Evolutionary conservation across 2,888 invertebrate species (phyloP).

Genomic region (Crossocerus cetratus): DNA sequence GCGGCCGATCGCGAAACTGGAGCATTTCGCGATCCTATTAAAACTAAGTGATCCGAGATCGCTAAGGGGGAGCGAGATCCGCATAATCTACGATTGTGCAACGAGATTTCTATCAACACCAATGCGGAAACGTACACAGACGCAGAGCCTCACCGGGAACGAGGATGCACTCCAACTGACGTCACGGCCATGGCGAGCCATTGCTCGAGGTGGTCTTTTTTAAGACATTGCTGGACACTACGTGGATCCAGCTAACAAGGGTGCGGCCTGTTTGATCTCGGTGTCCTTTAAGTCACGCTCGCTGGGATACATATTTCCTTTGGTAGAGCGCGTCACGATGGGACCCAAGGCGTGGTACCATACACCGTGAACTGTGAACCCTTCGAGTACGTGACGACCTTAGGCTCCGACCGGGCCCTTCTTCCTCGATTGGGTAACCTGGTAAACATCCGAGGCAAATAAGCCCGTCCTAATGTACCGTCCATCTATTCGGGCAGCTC

Average conservation of each 20-base stretch:
- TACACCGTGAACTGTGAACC: neutral
- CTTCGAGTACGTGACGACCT: neutral
- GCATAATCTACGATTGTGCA: too few species aligned
- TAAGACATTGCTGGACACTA: slow-evolving; percentile 24
- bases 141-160: neutral
- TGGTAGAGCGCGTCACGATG: neutral
- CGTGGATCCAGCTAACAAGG: slow-evolving; percentile 41
- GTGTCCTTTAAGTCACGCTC: slow-evolving; percentile 27
- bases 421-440: neutral
- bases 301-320: slow-evolving; percentile 33
- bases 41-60: too few species aligned
- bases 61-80: too few species aligned
- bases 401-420: slow-evolving; percentile 1
- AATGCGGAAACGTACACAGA: neutral
- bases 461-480: neutral
- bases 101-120: too few species aligned
- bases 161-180: slow-evolving; percentile 3
- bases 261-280: slow-evolving; percentile 54
- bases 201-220: slow-evolving; percentile 11
- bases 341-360: slow-evolving; percentile 23
- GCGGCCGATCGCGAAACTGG: too few species aligned
- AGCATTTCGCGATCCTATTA: too few species aligned
- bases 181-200: neutral
- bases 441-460: neutral
- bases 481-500: neutral